Conservation (phyloP, 1,140 invertebrate genomes). For the Calephelis nemesis region DNA sequence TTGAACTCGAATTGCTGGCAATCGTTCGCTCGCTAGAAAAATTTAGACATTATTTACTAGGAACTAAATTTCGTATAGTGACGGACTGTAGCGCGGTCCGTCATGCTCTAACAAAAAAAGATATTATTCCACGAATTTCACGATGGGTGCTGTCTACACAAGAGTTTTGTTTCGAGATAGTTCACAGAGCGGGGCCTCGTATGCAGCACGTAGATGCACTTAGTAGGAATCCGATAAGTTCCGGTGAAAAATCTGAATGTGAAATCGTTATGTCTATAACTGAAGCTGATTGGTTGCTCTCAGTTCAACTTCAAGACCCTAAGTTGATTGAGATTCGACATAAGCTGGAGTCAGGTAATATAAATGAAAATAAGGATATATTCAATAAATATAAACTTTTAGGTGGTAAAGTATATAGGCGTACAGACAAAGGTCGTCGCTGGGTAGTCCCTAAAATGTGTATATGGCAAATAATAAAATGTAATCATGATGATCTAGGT, state of each 20-base stretch:
- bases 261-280: background rate
- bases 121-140: background rate
- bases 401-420: slow-evolving; percentile 30
- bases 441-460: slow-evolving; percentile 33
- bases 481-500: slow-evolving; percentile 28
- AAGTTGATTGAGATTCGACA: background rate
- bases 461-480: slow-evolving; percentile 29
- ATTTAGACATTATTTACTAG: background rate
- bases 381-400: slow-evolving; percentile 32
- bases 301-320: background rate
- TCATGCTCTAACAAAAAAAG: background rate
- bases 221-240: background rate
- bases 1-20: background rate
- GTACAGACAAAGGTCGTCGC: slow-evolving; percentile 18
- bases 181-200: background rate
- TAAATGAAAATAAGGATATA: slow-evolving; percentile 30
- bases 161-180: background rate
- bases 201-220: background rate
- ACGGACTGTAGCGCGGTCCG: background rate
- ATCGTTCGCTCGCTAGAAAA: background rate
- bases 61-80: background rate
- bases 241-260: background rate
- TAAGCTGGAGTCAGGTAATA: background rate
- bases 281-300: background rate
- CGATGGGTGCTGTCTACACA: background rate